Evolutionary conservation across 2,113 vertebrate species (phyloP).

Genomic region (Hippocampus mohnikei): DNA sequence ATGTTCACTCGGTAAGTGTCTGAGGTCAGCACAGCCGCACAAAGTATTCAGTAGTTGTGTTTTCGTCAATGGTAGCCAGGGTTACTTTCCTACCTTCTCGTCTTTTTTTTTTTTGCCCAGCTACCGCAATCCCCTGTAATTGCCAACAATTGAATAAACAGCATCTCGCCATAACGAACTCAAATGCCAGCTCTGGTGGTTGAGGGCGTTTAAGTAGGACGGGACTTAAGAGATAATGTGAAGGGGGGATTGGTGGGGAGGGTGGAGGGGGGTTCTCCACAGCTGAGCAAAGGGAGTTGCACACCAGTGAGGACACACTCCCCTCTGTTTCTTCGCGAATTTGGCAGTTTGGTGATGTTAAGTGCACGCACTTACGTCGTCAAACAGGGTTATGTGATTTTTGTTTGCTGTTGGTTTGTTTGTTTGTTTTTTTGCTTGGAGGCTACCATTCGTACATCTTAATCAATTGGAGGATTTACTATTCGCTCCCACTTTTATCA

Average conservation of each 20-base stretch:
- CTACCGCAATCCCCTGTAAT: slow-evolving; percentile 25
- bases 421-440: background rate
- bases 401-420: slow-evolving; percentile 4
- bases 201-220: slow-evolving; percentile 11
- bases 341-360: slow-evolving; percentile 29
- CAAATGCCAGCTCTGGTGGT: slow-evolving; percentile 16
- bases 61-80: slow-evolving; percentile 15
- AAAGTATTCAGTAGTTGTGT: slow-evolving; percentile 2
- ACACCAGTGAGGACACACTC: slow-evolving; percentile 15
- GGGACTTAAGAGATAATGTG: slow-evolving; percentile 23
- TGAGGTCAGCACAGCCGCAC: background rate
- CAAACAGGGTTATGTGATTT: slow-evolving; percentile 25
- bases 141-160: slow-evolving; percentile 38
- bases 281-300: slow-evolving; percentile 43
- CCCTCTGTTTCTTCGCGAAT: slow-evolving; percentile 35
- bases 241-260: slow-evolving; percentile 18
- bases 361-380: slow-evolving; percentile 27
- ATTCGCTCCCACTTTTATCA: background rate
- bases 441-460: background rate
- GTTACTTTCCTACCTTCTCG: slow-evolving; percentile 10
- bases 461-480: slow-evolving; percentile 12
- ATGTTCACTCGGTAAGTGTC: background rate
- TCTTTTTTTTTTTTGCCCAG: slow-evolving; percentile 13
- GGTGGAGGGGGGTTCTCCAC: slow-evolving; percentile 36
- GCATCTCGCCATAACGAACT: slow-evolving; percentile 20